Evolutionary conservation across 2,888 invertebrate genomes (phyloP), one percentile per base, ranked within the genome.

Genomic region (Hirtodrosophila alboralis): DNA sequence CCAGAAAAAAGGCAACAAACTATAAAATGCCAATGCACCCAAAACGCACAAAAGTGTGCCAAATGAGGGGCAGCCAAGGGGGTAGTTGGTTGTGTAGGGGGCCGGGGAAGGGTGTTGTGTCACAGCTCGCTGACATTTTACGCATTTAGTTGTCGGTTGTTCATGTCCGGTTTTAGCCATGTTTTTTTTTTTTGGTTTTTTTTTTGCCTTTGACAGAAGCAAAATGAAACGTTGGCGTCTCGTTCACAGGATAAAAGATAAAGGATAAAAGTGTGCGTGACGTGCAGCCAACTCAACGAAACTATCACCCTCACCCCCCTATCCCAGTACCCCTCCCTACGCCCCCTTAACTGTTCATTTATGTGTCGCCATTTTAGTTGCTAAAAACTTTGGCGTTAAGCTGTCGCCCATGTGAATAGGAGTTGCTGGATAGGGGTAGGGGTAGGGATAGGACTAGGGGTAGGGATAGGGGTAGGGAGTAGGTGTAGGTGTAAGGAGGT

Each of bases 211-310:
- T 76, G 74, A 76, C 80, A 71, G 56, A 58, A 57, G 43, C 58
- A 31, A 81, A 81, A 75, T 75, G 75, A 72, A 78, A 66, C 59
- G 66, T 74, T 73, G 18, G 18, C 18, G 18, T 21, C 18, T 54
- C 38, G 43, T 37, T 37, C 9, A 36, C 62, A 56, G 65, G 49
- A 70, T 64, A 66, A 64, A 59, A 67, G 62, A 75, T 64, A 75
- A 75, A n/a, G n/a, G n/a, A n/a, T n/a, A n/a, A n/a, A n/a, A 75
- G 75, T 76, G 75, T 78, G 79, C 75, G 75, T 78, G 75, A 71
- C 75, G 69, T 75, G 72, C 69, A 72, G 65, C 38, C 54, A 63
- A 62, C 45, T n/a, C n/a, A n/a, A n/a, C n/a, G n/a, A n/a, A n/a
- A n/a, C n/a, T n/a, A n/a, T n/a, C 21, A 37, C 28, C n/a, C 31